Base-by-base conservation (phyloP, 2,113 vertebrate species). In the Xyrauchen texanus region DNA sequence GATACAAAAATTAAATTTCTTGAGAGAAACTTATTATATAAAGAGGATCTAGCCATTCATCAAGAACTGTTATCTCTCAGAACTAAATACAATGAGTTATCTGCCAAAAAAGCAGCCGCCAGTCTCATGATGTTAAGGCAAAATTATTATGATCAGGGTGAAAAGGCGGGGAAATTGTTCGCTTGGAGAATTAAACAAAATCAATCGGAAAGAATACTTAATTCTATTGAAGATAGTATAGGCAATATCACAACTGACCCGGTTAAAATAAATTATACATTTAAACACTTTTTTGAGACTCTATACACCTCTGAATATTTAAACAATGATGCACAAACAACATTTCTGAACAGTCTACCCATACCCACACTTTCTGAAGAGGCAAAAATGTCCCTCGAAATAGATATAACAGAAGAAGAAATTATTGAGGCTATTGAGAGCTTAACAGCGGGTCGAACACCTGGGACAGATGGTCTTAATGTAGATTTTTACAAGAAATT, bases 401-500 rank as follows among this genome's bases (percentile, higher is more conserved):
- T 21, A 1, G 46, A 67, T 3, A 68, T 68, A 21, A 51, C 66
- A 6, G 46, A 49, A 68, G 46, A 68, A 51, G 66, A 68, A 21
- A 21, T 68, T 3, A 21, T 21, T 11, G 46, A 68, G 5, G 65
- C 65, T 0, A 51, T 68, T 16, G 46, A 68, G 2, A 51, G 8
- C 21, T 47, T 65, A 65, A 65, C 64, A 47, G 13, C 64, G 2
- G 64, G 45, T 5, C 13, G 42, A 65, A 8, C 46, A 49, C n/a
- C 65, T 4, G 65, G 44, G 4, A 13, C 44, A 16, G 65, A 68
- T 4, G 66, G 15, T 16, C 46, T 51, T 68, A 68, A 51, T 10
- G 47, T 68, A 16, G 46, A 68, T 8, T 68, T 68, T 11, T 68
- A 68, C 8, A 68, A 68, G 15, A 68, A 68, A 51, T 61, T n/a